Conservation (phyloP, 23 tunicate species). For the Diplosoma virens region DNA sequence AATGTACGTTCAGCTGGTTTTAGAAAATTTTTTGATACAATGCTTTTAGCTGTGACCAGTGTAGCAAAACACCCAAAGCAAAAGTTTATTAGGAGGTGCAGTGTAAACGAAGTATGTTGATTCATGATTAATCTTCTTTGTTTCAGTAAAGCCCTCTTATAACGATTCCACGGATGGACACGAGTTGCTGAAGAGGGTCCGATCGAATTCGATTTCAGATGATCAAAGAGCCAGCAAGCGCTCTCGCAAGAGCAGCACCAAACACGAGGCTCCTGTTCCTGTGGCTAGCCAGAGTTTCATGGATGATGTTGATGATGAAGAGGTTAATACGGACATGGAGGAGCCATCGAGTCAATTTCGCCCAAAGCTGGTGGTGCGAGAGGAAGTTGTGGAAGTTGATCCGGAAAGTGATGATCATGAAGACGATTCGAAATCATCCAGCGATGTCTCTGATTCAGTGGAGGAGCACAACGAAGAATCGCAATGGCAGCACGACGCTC, state of each 20-base stretch:
- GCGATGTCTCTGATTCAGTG: background rate
- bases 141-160: too few relatives aligned
- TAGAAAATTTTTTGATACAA: too few relatives aligned
- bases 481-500: conserved; percentile 1
- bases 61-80: too few relatives aligned
- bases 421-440: background rate
- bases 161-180: too few relatives aligned
- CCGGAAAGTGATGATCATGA: conserved; percentile 10
- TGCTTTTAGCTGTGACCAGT: too few relatives aligned
- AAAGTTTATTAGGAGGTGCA: too few relatives aligned
- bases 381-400: conserved; percentile 40
- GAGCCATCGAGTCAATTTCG: conserved; percentile 57
- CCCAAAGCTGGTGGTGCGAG: conserved; percentile 23
- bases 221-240: conserved; percentile 29
- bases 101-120: too few relatives aligned
- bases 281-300: conserved; percentile 78
- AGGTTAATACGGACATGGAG: conserved; percentile 6
- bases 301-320: conserved; percentile 55
- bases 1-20: too few relatives aligned
- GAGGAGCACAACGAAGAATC: background rate
- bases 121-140: too few relatives aligned
- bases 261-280: conserved; percentile 83
- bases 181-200: too few relatives aligned
- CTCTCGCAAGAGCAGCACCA: conserved; percentile 15
- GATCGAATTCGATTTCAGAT: too few relatives aligned